Conservation (phyloP, 2,113 vertebrate species). For the Saguinus imperator region DNA sequence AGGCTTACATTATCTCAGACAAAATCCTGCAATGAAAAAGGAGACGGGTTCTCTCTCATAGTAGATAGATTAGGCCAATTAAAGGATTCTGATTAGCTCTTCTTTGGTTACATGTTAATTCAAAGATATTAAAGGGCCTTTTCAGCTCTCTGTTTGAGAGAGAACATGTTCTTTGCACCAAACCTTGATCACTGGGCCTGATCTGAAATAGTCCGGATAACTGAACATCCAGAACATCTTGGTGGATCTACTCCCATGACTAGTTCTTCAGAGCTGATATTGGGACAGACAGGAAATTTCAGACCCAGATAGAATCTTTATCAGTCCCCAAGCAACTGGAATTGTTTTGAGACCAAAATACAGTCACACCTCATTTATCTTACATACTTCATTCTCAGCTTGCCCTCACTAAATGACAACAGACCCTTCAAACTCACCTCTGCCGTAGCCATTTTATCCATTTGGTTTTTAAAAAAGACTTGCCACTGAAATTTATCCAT, state of each 20-base stretch:
- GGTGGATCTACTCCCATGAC: background rate
- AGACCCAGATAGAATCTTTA: slow-evolving; percentile 22
- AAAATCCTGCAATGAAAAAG: slow-evolving; percentile 8
- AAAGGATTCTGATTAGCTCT: background rate
- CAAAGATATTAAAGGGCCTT: background rate
- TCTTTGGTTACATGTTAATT: background rate
- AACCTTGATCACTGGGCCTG: background rate
- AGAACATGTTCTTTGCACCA: background rate
- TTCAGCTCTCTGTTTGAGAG: slow-evolving; percentile 3
- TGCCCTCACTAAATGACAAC: slow-evolving; percentile 2
- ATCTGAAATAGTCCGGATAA: slow-evolving; percentile 25
- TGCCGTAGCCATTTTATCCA: background rate
- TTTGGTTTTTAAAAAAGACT: background rate
- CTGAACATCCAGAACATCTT: background rate
- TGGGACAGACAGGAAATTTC: slow-evolving; percentile 33
- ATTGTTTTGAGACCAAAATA: slow-evolving; percentile 62
- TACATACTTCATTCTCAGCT: slow-evolving; percentile 26
- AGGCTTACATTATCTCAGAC: background rate
- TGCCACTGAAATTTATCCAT: background rate
- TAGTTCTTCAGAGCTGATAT: slow-evolving; percentile 5
- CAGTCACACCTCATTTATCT: background rate
- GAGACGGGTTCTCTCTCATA: background rate
- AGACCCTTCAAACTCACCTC: background rate
- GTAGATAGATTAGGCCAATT: background rate
- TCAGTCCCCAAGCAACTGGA: slow-evolving; percentile 26